These are phyloP conservation scores for Andrena flavipes DNA, from an alignment of 2,888 invertebrate species.

Conservation along the genomic window DNA sequence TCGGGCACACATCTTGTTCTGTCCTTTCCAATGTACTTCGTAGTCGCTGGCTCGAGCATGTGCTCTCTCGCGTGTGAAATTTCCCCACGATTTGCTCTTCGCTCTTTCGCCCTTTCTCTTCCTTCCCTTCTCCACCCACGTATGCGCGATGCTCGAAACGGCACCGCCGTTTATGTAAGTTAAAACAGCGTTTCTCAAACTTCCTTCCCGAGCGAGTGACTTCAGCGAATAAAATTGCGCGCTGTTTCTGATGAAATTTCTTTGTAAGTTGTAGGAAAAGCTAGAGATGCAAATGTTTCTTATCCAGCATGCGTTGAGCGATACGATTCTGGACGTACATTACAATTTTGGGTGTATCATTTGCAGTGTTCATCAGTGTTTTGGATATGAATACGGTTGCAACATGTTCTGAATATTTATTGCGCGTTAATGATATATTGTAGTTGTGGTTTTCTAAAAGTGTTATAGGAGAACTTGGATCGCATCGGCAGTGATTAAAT, in stretches of 20 bases:
- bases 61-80: slow-evolving; percentile 64
- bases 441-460: too few relatives aligned
- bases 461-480: too few relatives aligned
- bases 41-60: slow-evolving; percentile 62
- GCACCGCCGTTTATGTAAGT: slow-evolving; percentile 48
- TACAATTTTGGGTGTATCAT: too few relatives aligned
- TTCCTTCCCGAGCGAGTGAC: background rate
- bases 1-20: slow-evolving; percentile 73
- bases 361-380: too few relatives aligned
- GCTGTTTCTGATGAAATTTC: background rate
- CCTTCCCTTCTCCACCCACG: slow-evolving; percentile 40
- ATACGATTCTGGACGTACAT: too few relatives aligned
- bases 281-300: too few relatives aligned
- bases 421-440: too few relatives aligned
- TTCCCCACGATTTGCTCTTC: slow-evolving; percentile 65
- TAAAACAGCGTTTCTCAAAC: slow-evolving; percentile 57
- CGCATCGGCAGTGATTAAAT: too few relatives aligned
- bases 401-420: too few relatives aligned
- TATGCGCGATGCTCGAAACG: slow-evolving; percentile 41
- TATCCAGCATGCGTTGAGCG: too few relatives aligned
- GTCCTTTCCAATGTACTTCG: slow-evolving; percentile 79
- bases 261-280: background rate
- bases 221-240: background rate
- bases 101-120: slow-evolving; percentile 58
- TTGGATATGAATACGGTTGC: too few relatives aligned